Percentiles rank a stretch among this genome's conserved stretches.
phyloP scores from a whole-genome alignment of 2,888 invertebrate species.

The Ceratothoa steindachneri region DNA sequence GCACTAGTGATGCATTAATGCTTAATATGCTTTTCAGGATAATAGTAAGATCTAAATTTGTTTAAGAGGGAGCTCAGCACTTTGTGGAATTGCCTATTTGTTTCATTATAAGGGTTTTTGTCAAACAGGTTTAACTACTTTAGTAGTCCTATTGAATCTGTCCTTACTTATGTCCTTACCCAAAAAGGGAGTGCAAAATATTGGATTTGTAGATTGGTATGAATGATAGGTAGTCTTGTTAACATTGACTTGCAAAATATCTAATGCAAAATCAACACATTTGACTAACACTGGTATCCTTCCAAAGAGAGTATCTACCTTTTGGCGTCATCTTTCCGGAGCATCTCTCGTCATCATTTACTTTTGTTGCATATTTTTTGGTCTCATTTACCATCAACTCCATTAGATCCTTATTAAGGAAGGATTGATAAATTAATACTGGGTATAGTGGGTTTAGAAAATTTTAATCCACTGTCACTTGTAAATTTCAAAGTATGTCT shows the following conservation, averaged over 20 bases:
- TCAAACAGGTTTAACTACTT: slow-evolving; percentile 15
- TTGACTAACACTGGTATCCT: background rate
- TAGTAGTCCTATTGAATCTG: background rate
- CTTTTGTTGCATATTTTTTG: background rate
- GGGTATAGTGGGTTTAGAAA: background rate
- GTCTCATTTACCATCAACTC: background rate
- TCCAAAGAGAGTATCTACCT: slow-evolving; percentile 5
- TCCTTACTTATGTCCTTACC: slow-evolving; percentile 1
- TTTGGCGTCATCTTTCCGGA: slow-evolving; percentile 4
- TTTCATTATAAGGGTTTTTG: background rate
- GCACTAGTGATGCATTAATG: slow-evolving; percentile 28
- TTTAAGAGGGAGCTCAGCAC: slow-evolving; percentile 8
- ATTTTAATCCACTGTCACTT: background rate
- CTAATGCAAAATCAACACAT: background rate
- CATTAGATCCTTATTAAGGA: background rate
- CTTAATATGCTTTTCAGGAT: slow-evolving; percentile 18
- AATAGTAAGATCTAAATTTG: slow-evolving; percentile 26
- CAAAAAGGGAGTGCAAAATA: background rate
- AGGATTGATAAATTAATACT: slow-evolving; percentile 6
- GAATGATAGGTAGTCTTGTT: background rate
- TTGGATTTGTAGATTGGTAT: background rate
- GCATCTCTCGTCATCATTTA: background rate
- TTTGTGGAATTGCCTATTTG: background rate
- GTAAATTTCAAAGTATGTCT: background rate
- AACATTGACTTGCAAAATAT: slow-evolving; percentile 4